Conservation (phyloP, 1,140 invertebrate genomes). For the Cotesia vestalis region DNA sequence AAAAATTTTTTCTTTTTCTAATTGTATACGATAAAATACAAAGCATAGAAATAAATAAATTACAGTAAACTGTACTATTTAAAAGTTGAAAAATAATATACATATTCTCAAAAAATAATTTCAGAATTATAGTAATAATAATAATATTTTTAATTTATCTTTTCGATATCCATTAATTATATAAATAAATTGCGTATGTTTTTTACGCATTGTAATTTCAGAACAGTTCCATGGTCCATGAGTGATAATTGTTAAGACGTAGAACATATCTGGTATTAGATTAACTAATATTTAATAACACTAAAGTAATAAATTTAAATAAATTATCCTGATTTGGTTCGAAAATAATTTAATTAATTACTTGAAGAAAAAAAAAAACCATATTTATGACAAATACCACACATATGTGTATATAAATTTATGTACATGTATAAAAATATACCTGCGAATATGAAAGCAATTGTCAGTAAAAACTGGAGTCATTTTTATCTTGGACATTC, state of each 20-base stretch:
- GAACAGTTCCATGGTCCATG: neutral
- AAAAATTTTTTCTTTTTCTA: no score
- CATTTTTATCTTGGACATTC: neutral
- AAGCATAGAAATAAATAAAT: no score
- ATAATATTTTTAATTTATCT: no score
- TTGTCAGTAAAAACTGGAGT: neutral
- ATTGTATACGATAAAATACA: no score
- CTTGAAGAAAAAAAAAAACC: conserved; percentile 32
- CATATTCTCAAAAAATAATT: no score
- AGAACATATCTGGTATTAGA: conserved; percentile 35
- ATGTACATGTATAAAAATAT: conserved; percentile 51
- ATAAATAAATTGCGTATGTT: neutral
- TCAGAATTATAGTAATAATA: no score
- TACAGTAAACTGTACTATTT: no score
- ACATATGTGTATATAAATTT: conserved; percentile 31
- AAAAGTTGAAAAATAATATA: no score
- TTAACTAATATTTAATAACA: conserved; percentile 18
- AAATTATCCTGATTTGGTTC: neutral
- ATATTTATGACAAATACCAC: conserved; percentile 35
- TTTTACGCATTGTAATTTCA: neutral
- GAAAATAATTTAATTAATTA: neutral
- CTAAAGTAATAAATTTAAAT: neutral
- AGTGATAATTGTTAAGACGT: conserved; percentile 19
- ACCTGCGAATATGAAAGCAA: conserved; percentile 44
- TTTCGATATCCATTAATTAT: neutral